These are phyloP conservation scores for Cyrtorhinus lividipennis DNA, from an alignment of 1,140 invertebrate species.

Conservation along the genomic window DNA sequence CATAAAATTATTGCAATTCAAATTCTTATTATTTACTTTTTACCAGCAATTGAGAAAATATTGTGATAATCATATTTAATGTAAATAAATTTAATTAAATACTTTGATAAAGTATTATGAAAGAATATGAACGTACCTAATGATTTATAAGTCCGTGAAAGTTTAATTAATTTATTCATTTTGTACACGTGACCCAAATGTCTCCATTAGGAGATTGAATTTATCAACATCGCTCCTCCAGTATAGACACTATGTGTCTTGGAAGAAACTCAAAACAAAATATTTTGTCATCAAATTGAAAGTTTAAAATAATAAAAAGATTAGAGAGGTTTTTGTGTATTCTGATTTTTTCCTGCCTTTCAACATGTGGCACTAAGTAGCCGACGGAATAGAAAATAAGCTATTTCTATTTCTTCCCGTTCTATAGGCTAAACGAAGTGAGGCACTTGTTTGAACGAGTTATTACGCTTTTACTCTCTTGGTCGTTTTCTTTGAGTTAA, in stretches of 20 bases:
- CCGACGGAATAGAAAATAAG: too few species aligned
- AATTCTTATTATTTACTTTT: not conserved
- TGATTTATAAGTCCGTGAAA: not conserved
- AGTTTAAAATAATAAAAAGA: not conserved
- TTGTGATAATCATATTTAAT: slow-evolving; percentile 2
- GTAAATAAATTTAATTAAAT: not conserved
- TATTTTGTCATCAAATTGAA: slow-evolving; percentile 9
- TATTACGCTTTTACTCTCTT: too few species aligned
- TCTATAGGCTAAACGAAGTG: too few species aligned
- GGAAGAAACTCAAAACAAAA: not conserved
- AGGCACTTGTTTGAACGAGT: too few species aligned
- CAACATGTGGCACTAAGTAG: too few species aligned
- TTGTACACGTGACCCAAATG: not conserved
- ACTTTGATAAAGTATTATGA: not conserved
- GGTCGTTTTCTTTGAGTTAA: too few species aligned
- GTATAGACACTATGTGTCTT: slow-evolving; percentile 1
- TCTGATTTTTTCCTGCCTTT: not conserved
- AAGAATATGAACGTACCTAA: not conserved
- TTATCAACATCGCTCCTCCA: not conserved
- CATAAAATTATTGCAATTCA: not conserved
- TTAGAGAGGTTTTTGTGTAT: not conserved
- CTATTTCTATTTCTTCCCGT: too few species aligned
- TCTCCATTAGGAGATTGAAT: not conserved
- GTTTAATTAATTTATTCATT: slow-evolving; percentile 5
- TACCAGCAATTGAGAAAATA: not conserved